Base-by-base conservation (phyloP, 2,888 invertebrate species). In the Neoaliturus tenellus region DNA sequence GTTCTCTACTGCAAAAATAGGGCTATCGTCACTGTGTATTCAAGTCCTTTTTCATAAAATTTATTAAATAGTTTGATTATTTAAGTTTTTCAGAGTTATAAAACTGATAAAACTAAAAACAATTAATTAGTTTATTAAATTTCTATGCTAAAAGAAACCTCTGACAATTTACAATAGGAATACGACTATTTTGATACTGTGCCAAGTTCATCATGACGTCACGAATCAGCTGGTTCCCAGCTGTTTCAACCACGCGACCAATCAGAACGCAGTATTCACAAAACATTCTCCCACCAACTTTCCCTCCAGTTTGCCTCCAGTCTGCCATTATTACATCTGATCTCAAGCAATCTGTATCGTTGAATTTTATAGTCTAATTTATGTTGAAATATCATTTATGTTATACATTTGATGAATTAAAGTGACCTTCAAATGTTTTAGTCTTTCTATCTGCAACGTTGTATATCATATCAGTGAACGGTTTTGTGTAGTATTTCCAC, bases 281-380 rank as follows among this genome's bases (percentile, higher is more conserved):
- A 71, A 71, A 71, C 71, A 71, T 71, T 71, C 71, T 71, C 71
- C 71, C 71, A 71, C 71, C 71, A 71, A 20, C 41, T 71, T 71
- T 41, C 71, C 71, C 71, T 71, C 71, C 71, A 71, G 71, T 71
- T 71, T 28, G 71, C 35, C 67, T 2, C 31, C 67, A 4, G 14
- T 39, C 71, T 20, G 39, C 71, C 71, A 71, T 71, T 71, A 71
- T 39, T 23, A n/a, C 39, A 17, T 71, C 39, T 71, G 71, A 71
- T 71, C 71, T 71, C 71, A 39, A 35, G 41, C 35, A 23, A 4
- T 5, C n/a, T n/a, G 39, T 41, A 71, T 41, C 71, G 31, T 8
- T 6, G 14, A 14, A 39, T 3, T 71, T 71, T 20, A 71, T 71
- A 10, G 2, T 8, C 3, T 8, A 20, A 71, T 5, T 35, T 20